A percentile compares a stretch with the other conserved stretches of the same genome.
These are phyloP conservation scores for Cheirogaleus medius DNA, from an alignment of 2,113 vertebrate genomes.

Conservation along the genomic window DNA sequence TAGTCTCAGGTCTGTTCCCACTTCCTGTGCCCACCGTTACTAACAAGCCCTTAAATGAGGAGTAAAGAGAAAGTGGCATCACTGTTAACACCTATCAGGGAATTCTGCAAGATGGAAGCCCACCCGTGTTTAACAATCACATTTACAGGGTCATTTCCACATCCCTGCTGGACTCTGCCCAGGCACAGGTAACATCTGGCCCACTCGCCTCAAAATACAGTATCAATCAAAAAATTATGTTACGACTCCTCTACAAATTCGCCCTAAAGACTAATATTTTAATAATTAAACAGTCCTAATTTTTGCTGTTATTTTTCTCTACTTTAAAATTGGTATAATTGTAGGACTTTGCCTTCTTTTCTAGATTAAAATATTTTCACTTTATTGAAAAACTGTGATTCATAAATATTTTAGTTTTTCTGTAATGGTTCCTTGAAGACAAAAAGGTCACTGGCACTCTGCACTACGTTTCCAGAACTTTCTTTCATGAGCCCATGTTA, in stretches of 20 bases:
- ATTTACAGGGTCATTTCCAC: background rate
- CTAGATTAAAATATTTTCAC: background rate
- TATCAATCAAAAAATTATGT: background rate
- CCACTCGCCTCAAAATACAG: background rate
- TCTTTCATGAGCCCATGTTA: background rate
- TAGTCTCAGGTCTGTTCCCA: background rate
- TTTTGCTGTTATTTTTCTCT: background rate
- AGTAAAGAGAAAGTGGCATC: background rate
- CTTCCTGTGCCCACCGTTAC: background rate
- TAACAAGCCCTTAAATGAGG: background rate
- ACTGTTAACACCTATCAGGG: background rate
- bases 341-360: background rate
- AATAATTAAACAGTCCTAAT: background rate
- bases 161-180: background rate
- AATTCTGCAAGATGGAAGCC: background rate
- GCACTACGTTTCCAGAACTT: background rate
- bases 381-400: background rate
- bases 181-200: background rate
- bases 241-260: background rate
- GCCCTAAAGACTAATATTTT: background rate
- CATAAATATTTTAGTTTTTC: conserved; percentile 15
- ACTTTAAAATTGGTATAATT: background rate
- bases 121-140: background rate
- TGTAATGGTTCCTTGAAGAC: background rate
- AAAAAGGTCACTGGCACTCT: background rate